Evolutionary conservation across 2,113 vertebrate genomes (phyloP).

Genomic region (Meleagris gallopavo): DNA sequence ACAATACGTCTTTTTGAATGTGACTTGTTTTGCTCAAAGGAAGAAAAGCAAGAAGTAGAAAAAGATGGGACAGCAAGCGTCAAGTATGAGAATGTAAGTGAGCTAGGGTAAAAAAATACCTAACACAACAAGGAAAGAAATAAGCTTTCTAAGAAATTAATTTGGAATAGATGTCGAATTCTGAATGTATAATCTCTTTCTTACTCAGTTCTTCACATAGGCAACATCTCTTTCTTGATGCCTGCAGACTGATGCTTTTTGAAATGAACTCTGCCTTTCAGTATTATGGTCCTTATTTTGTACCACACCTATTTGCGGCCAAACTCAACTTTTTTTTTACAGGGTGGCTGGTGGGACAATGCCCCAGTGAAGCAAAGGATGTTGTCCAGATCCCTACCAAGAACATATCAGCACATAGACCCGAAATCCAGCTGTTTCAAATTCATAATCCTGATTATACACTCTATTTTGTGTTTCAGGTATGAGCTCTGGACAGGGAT

Average conservation of each 20-base stretch:
- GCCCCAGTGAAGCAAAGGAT: background rate
- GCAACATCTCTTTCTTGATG: background rate
- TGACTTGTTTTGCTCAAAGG: background rate
- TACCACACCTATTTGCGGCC: background rate
- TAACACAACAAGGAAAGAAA: background rate
- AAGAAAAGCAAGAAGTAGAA: background rate
- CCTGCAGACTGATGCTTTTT: background rate
- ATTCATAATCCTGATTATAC: background rate
- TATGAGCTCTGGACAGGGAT: background rate
- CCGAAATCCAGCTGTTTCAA: background rate
- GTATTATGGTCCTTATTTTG: background rate
- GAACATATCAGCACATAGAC: background rate
- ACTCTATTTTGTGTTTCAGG: background rate
- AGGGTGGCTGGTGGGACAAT: rapidly evolving
- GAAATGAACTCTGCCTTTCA: background rate
- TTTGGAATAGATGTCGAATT: background rate
- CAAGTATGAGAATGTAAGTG: background rate
- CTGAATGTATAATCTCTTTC: background rate
- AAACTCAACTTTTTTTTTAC: background rate
- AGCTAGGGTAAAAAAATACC: background rate
- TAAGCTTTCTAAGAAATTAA: background rate
- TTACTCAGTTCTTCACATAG: background rate
- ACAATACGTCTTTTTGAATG: background rate
- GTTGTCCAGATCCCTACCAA: background rate
- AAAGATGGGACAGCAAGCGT: background rate